phyloP scores from a whole-genome alignment of 2,797 vertebrate genomes.

The Sciurus vulgaris region DNA sequence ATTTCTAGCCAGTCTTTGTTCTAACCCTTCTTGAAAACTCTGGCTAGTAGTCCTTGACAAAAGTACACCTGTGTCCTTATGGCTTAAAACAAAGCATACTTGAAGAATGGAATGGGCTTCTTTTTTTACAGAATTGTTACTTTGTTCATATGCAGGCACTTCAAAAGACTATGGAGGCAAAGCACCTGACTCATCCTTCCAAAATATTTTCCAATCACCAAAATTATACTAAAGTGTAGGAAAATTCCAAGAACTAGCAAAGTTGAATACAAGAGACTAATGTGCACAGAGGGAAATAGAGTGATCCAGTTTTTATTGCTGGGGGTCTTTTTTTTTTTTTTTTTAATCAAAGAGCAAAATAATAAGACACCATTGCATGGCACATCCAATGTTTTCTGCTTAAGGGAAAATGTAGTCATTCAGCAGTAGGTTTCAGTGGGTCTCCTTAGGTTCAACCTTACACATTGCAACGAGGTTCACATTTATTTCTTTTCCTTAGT shows the following conservation, averaged over 20 bases:
- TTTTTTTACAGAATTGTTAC: conserved; percentile 78
- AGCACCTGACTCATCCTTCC: conserved; percentile 82
- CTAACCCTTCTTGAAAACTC: conserved; percentile 71
- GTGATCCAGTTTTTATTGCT: conserved; percentile 77
- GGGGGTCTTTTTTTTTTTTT: conserved; percentile 59
- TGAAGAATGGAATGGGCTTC: conserved; percentile 74
- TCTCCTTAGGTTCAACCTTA: conserved; percentile 69
- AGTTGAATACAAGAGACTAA: conserved; percentile 69
- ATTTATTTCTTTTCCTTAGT: conserved; percentile 82
- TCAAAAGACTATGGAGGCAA: conserved; percentile 77
- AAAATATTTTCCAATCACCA: conserved; percentile 68
- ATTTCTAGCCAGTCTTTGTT: conserved; percentile 76
- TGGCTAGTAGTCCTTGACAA: conserved; percentile 79
- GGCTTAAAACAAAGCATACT: conserved; percentile 82
- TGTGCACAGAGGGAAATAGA: conserved; percentile 75
- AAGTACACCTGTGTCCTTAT: conserved; percentile 81
- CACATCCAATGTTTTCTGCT: conserved; percentile 78
- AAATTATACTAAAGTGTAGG: conserved; percentile 74
- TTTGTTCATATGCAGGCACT: conserved; percentile 84
- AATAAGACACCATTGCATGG: conserved; percentile 78
- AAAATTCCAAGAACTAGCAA: conserved; percentile 75
- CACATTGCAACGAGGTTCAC: conserved; percentile 74
- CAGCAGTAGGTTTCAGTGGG: conserved; percentile 72
- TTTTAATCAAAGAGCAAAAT: conserved; percentile 81
- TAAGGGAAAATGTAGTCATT: conserved; percentile 69